Percentiles rank a stretch among this genome's conserved stretches.
Conservation (phyloP, 1,140 invertebrate species). For the Triops longicaudatus region DNA sequence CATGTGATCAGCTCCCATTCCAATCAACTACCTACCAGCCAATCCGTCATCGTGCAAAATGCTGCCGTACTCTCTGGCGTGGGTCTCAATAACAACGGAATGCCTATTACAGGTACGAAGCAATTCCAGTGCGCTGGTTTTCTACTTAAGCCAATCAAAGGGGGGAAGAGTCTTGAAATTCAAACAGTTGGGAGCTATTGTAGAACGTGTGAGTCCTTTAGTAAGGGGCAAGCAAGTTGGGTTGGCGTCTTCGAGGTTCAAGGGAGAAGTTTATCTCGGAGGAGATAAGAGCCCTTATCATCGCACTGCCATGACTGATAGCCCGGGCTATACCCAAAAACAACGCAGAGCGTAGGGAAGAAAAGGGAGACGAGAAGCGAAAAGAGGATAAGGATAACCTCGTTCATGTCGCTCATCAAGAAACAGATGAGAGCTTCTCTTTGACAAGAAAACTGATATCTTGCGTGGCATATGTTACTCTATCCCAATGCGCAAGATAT, state of each 20-base stretch:
- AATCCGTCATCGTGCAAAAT: conserved; percentile 23
- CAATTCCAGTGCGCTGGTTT: not conserved
- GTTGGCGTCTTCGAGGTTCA: not conserved
- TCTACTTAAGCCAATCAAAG: no score
- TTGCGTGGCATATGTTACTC: conserved; percentile 14
- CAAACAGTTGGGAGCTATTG: not conserved
- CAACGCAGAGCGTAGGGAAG: not conserved
- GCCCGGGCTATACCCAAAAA: conserved; percentile 6
- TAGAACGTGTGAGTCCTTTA: not conserved
- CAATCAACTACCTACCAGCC: not conserved
- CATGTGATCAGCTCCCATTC: not conserved
- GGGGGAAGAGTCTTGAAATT: no score
- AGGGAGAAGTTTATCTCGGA: conserved; percentile 2
- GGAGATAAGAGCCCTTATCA: not conserved
- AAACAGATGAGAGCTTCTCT: conserved; percentile 11
- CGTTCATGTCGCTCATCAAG: conserved; percentile 11
- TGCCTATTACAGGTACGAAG: not conserved
- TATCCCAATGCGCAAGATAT: not conserved
- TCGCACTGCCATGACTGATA: not conserved
- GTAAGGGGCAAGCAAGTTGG: not conserved
- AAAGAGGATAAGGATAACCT: conserved; percentile 8
- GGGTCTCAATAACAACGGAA: not conserved
- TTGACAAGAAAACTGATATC: conserved; percentile 15
- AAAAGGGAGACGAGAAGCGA: conserved; percentile 9
- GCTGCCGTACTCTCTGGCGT: conserved; percentile 18